phyloP scores from a whole-genome alignment of 2,888 invertebrate species.

The Hydrotaea cyrtoneurina region DNA sequence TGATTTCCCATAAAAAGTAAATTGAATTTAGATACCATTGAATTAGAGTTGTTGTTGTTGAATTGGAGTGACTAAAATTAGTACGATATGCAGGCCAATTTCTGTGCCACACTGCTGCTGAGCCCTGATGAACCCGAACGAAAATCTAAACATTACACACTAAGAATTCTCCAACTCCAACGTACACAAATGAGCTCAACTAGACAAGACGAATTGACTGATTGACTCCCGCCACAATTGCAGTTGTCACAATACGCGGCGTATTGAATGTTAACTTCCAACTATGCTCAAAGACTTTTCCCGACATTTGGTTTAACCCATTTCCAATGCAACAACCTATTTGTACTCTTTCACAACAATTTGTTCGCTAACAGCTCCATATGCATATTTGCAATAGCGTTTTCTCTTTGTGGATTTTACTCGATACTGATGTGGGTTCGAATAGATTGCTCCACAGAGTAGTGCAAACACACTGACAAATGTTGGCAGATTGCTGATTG shows the following conservation, averaged over 20 bases:
- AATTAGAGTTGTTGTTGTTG: too few species aligned
- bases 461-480: slow-evolving; percentile 37
- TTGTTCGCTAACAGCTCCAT: neutral
- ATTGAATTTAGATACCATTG: too few species aligned
- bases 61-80: too few species aligned
- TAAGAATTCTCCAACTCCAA: too few species aligned
- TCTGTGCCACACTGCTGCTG: too few species aligned
- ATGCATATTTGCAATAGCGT: slow-evolving; percentile 10
- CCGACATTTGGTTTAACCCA: slow-evolving; percentile 45
- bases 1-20: too few species aligned
- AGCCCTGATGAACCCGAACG: too few species aligned
- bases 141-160: slow-evolving; percentile 36
- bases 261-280: neutral
- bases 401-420: slow-evolving; percentile 1
- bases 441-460: neutral
- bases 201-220: slow-evolving; percentile 5
- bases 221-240: slow-evolving; percentile 29
- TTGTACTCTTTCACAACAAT: slow-evolving; percentile 26
- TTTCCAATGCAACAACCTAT: slow-evolving; percentile 10
- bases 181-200: neutral
- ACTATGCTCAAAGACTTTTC: slow-evolving; percentile 10
- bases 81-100: too few species aligned
- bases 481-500: slow-evolving; percentile 35
- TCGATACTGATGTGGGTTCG: neutral
- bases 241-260: neutral